Percentiles rank a stretch among this genome's conserved stretches.
These are phyloP conservation scores for Ormyrus rosae DNA, from an alignment of 2,888 invertebrate species.

Conservation along the genomic window DNA sequence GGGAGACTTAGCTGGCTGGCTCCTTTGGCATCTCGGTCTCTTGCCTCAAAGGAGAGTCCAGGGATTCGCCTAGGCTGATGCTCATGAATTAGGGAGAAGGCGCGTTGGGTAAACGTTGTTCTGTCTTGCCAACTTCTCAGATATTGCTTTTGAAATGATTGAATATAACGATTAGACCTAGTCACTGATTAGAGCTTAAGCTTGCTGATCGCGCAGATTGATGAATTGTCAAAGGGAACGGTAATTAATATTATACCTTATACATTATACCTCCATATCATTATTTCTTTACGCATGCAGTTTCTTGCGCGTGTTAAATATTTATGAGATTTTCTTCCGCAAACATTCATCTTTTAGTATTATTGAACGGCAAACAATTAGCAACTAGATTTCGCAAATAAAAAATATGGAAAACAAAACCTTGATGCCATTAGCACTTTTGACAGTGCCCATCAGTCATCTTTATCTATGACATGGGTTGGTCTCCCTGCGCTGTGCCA, in stretches of 20 bases:
- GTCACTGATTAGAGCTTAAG: too few relatives aligned
- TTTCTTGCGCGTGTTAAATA: not conserved
- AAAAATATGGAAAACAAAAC: not conserved
- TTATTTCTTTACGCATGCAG: not conserved
- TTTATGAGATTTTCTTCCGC: not conserved
- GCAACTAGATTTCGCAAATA: not conserved
- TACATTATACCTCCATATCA: not conserved
- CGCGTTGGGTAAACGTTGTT: too few relatives aligned
- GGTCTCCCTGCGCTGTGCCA: conserved; percentile 59
- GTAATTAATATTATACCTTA: not conserved
- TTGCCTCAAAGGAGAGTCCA: too few relatives aligned
- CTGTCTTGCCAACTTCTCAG: too few relatives aligned
- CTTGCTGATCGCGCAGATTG: too few relatives aligned
- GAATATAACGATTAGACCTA: too few relatives aligned
- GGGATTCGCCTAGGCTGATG: too few relatives aligned
- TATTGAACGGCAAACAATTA: conserved; percentile 9
- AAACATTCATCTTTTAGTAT: not conserved
- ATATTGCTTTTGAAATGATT: too few relatives aligned
- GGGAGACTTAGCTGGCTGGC: conserved; percentile 8
- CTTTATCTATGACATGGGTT: conserved; percentile 61
- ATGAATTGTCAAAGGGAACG: conserved; percentile 1
- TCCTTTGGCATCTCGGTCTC: not conserved
- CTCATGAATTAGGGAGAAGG: too few relatives aligned
- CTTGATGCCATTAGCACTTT: conserved; percentile 65
- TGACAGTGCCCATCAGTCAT: conserved; percentile 68